A percentile compares a stretch with the other conserved stretches of the same genome.
Evolutionary conservation across 2,888 invertebrate species (phyloP).

Genomic region (Plebejus anna): DNA sequence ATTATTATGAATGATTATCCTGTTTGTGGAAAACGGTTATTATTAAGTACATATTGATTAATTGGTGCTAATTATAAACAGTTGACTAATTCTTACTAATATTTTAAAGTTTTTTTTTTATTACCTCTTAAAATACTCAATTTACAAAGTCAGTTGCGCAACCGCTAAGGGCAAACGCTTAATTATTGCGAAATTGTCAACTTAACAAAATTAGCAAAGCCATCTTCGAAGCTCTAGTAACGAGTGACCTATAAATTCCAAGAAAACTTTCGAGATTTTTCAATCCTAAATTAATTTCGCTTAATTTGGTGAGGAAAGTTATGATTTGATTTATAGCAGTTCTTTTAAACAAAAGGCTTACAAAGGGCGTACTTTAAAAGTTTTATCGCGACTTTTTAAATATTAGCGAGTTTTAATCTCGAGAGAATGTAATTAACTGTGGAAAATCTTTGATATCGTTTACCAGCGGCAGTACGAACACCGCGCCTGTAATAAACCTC

Average conservation of each 20-base stretch:
- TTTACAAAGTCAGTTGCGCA: background rate
- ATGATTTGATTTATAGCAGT: conserved; percentile 10
- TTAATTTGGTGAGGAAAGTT: conserved; percentile 5
- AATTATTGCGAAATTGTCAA: background rate
- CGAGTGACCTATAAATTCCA: background rate
- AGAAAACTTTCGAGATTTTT: background rate
- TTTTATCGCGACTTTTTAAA: conserved; percentile 13
- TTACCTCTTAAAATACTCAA: background rate
- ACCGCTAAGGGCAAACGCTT: background rate
- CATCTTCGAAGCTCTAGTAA: background rate
- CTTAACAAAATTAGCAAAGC: background rate
- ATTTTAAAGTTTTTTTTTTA: no score
- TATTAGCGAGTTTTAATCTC: background rate
- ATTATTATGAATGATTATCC: no score
- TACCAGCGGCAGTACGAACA: background rate
- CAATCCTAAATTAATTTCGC: background rate
- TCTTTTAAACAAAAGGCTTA: background rate
- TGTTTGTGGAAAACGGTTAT: no score
- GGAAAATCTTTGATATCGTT: background rate
- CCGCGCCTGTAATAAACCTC: conserved; percentile 1
- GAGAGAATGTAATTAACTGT: background rate
- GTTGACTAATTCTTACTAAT: no score
- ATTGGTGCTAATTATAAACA: no score
- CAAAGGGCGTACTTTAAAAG: conserved; percentile 8
- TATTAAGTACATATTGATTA: no score